These are phyloP conservation scores for Drosophila pseudotakahashii DNA, from an alignment of 2,888 invertebrate genomes.

Conservation along the genomic window DNA sequence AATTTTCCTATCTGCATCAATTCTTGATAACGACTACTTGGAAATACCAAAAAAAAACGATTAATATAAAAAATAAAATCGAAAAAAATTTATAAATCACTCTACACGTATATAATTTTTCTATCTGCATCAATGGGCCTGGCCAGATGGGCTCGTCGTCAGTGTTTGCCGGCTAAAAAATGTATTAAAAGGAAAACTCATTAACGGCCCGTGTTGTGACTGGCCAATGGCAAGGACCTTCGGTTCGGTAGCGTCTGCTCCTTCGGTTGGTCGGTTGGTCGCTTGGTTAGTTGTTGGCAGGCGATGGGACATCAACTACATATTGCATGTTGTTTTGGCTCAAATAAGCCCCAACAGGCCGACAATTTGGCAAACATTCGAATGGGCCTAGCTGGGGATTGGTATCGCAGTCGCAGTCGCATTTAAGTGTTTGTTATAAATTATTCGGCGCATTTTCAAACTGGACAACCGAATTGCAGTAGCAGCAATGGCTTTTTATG, in stretches of 20 bases:
- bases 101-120: constrained; percentile 2
- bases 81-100: too few relatives aligned
- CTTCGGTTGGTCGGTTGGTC: constrained; percentile 1
- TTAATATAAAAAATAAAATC: too few relatives aligned
- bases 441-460: constrained; percentile 51
- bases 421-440: constrained; percentile 58
- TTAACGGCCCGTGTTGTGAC: constrained; percentile 34
- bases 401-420: constrained; percentile 54
- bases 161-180: constrained; percentile 20
- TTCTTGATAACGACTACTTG: too few relatives aligned
- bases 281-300: constrained; percentile 30
- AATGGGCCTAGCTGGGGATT: constrained; percentile 38
- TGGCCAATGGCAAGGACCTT: constrained; percentile 38
- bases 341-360: constrained; percentile 53
- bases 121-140: constrained; percentile 15
- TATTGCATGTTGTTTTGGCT: constrained; percentile 53
- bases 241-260: constrained; percentile 14
- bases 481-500: constrained; percentile 48
- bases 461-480: constrained; percentile 44
- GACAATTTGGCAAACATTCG: constrained; percentile 70
- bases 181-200: constrained; percentile 44
- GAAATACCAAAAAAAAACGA: too few relatives aligned
- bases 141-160: constrained; percentile 3
- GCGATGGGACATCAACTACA: constrained; percentile 34
- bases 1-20: too few relatives aligned